Base-by-base conservation (phyloP, 2,888 invertebrate genomes). In the Polia nebulosa region DNA sequence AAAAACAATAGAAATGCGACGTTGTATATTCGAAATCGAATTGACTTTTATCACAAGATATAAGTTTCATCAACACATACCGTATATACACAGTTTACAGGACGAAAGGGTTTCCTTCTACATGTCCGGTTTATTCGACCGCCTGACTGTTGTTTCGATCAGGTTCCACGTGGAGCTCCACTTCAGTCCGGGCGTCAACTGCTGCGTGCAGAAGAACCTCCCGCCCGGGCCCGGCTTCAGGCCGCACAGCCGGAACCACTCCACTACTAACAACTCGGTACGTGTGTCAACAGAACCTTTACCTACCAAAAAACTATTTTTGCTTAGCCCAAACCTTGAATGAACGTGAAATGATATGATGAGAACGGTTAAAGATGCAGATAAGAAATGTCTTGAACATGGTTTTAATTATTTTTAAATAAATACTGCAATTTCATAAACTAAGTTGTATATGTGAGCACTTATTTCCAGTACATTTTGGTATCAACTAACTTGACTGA, bases 101-200 rank as follows among this genome's bases (percentile, higher is more conserved):
- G 39, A n/a, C n/a, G 39, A 41, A 7, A 41, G 39, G 17, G 39
- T 41, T 41, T 41, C 39, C 7, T 41, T 41, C n/a, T 41, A 41
- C 39, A 41, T 41, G 39, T 41, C 39, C 7, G 39, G n/a, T 7
- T n/a, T n/a, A 41, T 41, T 41, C 7, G n/a, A 41, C 39, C 39
- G 39, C n/a, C 39, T 41, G 39, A n/a, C 7, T n/a, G 39, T 41
- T 41, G 39, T 41, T 41, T 41, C n/a, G 3, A 9, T 9, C 29
- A 49, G 99, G 81, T 99, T 99, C 92, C 99, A 99, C 92, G 99
- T 99, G 59, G 99, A 99, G 94, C 96, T 99, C 15, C 99, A 99
- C 95, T 99, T 99, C 93, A 99, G 99, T 93, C 99, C 99, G 0
- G 99, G 99, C 69, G 99, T 98, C 7, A 99, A 98, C 94, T 99